A percentile compares a stretch with the other conserved stretches of the same genome.
Evolutionary conservation across 1,140 invertebrate genomes (phyloP).

Genomic region (Nylanderia fulva): DNA sequence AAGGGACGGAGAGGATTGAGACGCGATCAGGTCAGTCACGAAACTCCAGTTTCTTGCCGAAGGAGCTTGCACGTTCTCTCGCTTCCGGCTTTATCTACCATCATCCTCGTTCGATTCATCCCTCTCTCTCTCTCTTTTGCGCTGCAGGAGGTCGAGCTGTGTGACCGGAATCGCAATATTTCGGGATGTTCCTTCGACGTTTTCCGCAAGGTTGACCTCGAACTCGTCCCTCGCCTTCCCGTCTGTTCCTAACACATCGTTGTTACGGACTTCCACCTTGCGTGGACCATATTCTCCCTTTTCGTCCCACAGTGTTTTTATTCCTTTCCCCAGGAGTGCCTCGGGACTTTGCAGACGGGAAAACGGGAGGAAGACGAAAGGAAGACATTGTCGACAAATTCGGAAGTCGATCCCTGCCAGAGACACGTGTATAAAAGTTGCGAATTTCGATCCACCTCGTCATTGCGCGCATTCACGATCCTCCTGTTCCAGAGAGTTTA

Average conservation of each 20-base stretch:
- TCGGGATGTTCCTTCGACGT: conserved; percentile 66
- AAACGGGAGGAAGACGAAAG: conserved; percentile 28
- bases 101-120: neutral
- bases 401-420: conserved; percentile 19
- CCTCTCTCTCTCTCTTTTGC: neutral
- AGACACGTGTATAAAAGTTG: conserved; percentile 48
- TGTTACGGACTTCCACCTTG: conserved; percentile 43
- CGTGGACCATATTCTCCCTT: neutral
- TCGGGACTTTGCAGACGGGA: conserved; percentile 7
- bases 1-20: conserved; percentile 1
- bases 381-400: conserved; percentile 39
- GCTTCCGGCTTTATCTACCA: conserved; percentile 60
- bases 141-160: conserved; percentile 60
- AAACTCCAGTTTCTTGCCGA: conserved; percentile 60
- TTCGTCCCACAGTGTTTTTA: conserved; percentile 13
- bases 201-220: conserved; percentile 64
- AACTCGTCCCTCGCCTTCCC: neutral
- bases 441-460: conserved; percentile 35
- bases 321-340: neutral
- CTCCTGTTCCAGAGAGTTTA: conserved; percentile 17
- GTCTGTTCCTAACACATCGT: conserved; percentile 18
- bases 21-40: conserved; percentile 49
- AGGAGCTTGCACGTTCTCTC: conserved; percentile 57
- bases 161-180: conserved; percentile 74
- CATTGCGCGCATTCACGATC: conserved; percentile 11